Evolutionary conservation across 2,888 invertebrate genomes (phyloP), one percentile per base, ranked within the genome.

Genomic region (Aromia moschata): DNA sequence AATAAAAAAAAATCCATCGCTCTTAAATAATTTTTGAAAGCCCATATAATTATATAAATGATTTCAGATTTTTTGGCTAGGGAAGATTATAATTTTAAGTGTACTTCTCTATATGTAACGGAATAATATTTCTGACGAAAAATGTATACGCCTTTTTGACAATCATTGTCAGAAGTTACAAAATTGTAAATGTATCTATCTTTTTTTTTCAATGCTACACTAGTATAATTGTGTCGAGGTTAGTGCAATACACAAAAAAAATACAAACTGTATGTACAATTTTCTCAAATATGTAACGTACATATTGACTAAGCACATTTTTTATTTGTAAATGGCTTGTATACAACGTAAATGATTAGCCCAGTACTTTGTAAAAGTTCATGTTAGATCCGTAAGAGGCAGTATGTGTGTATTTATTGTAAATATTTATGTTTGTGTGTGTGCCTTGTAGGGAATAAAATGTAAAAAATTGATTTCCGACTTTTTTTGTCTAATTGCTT

Each of bases 381-480:
- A 56, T 67, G 68, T 68, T 70, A 70, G 64, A 66, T 45, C 30
- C 66, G 62, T 69, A 70, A 70, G 64, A 62, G 61, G 69, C 70
- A 70, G 73, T 64, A 72, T 77, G 79, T 75, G 75, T 78, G 79
- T 79, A 80, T 80, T 80, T 81, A 81, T 80, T 81, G 80, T 81
- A 81, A 74, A 81, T 81, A 80, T 79, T 66, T 77, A 64, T 70
- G 69, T 76, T 85, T 86, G 86, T 85, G 86, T 87, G 86, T 87
- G 87, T 87, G 87, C 87, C 86, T 87, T 87, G 86, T 87, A 87
- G 86, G 83, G 83, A 25, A 25, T 25, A 25, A 25, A 25, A 25
- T 3, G 25, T 25, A 7, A 25, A 25, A 25, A 25, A 25, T 25
- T 25, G n/a, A n/a, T n/a, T n/a, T n/a, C n/a, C n/a, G n/a, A n/a